These are phyloP conservation scores for Holacanthus passer DNA, from an alignment of 2,113 vertebrate genomes.

Conservation along the genomic window DNA sequence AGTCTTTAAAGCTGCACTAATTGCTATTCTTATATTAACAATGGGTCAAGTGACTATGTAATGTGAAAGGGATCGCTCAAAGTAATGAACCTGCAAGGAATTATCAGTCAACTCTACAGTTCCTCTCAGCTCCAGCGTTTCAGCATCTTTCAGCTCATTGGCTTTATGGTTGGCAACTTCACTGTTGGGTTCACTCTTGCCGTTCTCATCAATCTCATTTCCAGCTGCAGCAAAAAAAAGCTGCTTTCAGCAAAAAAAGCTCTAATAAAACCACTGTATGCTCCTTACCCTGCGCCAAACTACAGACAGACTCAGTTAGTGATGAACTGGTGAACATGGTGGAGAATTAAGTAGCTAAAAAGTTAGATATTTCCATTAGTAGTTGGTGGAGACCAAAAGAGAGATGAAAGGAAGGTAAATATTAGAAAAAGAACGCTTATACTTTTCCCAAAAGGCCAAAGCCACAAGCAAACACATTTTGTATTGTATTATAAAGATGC, in stretches of 20 bases:
- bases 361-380: not conserved
- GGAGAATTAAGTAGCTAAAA: conserved; percentile 3
- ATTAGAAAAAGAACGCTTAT: too few relatives aligned
- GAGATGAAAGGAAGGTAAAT: not conserved
- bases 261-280: not conserved
- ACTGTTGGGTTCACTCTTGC: conserved; percentile 21
- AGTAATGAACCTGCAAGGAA: not conserved
- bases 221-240: not conserved
- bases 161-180: conserved; percentile 27
- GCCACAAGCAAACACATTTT: too few relatives aligned
- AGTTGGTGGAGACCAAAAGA: conserved; percentile 11
- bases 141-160: conserved; percentile 19
- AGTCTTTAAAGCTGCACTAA: not conserved
- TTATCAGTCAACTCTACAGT: not conserved
- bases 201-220: conserved; percentile 21
- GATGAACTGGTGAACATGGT: not conserved
- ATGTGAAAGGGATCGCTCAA: not conserved
- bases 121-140: conserved; percentile 7
- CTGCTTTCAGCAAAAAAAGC: conserved; percentile 24
- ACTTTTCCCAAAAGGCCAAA: too few relatives aligned
- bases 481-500: too few relatives aligned
- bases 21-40: conserved; percentile 6
- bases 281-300: conserved; percentile 3
- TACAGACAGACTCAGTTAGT: not conserved
- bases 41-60: conserved; percentile 5